A percentile compares a stretch with the other conserved stretches of the same genome.
These are phyloP conservation scores for Mus spretus DNA, from an alignment of 2,797 vertebrate species.

Conservation along the genomic window DNA sequence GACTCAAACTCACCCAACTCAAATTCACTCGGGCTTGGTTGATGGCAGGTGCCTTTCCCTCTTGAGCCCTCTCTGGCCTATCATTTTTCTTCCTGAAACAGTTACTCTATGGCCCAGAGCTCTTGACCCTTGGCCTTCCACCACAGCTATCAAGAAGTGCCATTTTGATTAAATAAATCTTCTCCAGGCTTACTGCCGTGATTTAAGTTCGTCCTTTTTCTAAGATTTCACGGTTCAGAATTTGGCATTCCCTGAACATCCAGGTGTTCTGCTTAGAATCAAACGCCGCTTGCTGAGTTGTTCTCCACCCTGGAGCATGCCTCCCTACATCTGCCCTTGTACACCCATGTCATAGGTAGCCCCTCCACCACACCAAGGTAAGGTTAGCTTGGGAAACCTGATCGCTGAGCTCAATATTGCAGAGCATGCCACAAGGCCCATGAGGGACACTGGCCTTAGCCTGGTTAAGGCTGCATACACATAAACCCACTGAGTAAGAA, in stretches of 20 bases:
- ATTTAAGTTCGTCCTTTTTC: background rate
- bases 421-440: fast-evolving
- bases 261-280: background rate
- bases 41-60: background rate
- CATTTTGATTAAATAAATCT: background rate
- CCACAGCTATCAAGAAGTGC: background rate
- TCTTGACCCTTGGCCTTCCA: background rate
- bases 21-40: background rate
- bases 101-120: background rate
- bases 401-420: background rate
- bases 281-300: background rate
- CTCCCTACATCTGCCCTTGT: background rate
- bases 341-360: background rate
- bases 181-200: fast-evolving
- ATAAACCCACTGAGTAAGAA: background rate
- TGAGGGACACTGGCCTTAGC: fast-evolving
- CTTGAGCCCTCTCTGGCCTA: too few relatives aligned
- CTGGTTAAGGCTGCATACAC: fast-evolving
- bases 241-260: background rate
- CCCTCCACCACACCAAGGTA: fast-evolving
- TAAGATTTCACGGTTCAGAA: background rate
- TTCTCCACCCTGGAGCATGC: too few relatives aligned
- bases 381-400: background rate
- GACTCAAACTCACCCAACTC: background rate
- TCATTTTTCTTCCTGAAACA: background rate